Percentiles rank a stretch among this genome's conserved stretches.
phyloP scores from a whole-genome alignment of 2,797 vertebrate species.

The Thaleichthys pacificus region DNA sequence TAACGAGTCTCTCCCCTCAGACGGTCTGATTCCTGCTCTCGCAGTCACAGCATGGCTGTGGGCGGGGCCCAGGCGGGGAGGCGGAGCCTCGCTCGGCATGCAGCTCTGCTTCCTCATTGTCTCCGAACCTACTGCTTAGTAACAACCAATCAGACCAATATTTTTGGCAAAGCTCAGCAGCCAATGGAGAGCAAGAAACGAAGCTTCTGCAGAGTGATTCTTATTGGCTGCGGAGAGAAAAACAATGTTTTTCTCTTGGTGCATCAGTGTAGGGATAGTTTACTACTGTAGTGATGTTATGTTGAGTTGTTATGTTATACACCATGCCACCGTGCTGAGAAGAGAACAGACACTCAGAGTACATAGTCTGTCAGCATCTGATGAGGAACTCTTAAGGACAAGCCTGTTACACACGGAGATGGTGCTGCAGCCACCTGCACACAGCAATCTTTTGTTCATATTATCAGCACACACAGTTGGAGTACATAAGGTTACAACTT shows the following conservation, averaged over 20 bases:
- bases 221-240: constrained; percentile 65
- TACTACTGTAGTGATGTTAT: constrained; percentile 32
- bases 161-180: constrained; percentile 73
- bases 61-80: constrained; percentile 20
- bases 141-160: constrained; percentile 83
- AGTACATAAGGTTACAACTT: no score
- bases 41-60: constrained; percentile 56
- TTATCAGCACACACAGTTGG: no score
- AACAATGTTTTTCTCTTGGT: constrained; percentile 60
- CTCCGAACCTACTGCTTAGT: constrained; percentile 80
- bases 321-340: no score
- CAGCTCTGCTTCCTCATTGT: constrained; percentile 67
- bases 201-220: constrained; percentile 53
- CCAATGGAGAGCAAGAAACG: constrained; percentile 69
- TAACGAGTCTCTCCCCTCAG: constrained; percentile 26
- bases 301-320: no score
- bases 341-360: no score
- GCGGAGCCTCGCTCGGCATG: constrained; percentile 40
- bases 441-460: no score
- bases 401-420: no score
- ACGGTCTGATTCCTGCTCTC: constrained; percentile 63
- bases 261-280: constrained; percentile 25
- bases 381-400: no score
- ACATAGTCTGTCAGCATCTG: no score
- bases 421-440: no score